Base-by-base conservation (phyloP, 1,140 invertebrate genomes). In the Trachymyrmex septentrionalis region DNA sequence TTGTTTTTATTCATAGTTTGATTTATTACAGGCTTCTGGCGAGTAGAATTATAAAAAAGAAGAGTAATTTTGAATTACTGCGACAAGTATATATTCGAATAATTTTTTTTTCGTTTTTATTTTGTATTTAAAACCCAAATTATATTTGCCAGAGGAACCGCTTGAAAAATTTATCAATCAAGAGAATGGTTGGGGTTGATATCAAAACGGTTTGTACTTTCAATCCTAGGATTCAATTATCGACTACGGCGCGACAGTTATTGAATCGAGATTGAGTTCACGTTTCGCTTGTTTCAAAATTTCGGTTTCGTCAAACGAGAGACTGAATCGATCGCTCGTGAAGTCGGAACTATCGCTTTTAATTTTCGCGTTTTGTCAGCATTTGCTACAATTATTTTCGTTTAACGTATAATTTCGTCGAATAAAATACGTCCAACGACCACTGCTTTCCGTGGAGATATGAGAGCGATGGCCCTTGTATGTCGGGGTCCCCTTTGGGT, bases 391-490 rank as follows among this genome's bases (percentile, higher is more conserved):
- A 7, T 86, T 86, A 21, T 75, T 89, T 69, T 89, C 69, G 50
- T 86, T 38, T 85, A 66, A 85, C 44, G 5, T 55, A 89, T 50
- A 24, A 48, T 89, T 90, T 78, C 44, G 85, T 73, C 44, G 30
- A 80, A 30, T 53, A 69, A 90, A 90, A 90, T 90, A 86, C 89
- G 76, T 90, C 86, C 89, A 90, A 90, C 89, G 81, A 87, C 81
- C 81, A 90, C 86, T 90, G 88, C 76, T 81, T 86, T 81, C 85
- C 57, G 3, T 48, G 44, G 53, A 87, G 67, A 85, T 67, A 78
- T 50, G 38, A 76, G 27, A 87, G 64, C 61, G 64, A 34, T 50
- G 53, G 61, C 44, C n/a, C 59, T 67, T 73, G 59, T 30, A 64
- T 50, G 63, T 63, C 69, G 12, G 0, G 55, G n/a, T n/a, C 34